Percentiles rank a stretch among this genome's conserved stretches.
Evolutionary conservation across 2,797 vertebrate species (phyloP).

Genomic region (Sebastes diaconus): DNA sequence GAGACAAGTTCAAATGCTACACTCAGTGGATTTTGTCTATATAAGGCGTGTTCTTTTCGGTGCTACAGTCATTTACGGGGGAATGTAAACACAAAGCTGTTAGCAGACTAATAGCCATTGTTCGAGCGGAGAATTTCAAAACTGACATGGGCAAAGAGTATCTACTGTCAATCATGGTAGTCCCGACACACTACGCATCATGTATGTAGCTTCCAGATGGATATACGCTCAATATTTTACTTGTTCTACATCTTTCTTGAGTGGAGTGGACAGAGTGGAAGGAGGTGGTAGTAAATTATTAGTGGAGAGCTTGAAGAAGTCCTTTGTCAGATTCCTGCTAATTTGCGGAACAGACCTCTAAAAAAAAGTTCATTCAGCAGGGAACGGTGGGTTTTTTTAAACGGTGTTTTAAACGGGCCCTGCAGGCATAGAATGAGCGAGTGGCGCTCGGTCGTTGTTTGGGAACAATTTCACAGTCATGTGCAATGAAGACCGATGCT

Average conservation of each 20-base stretch:
- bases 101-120: conserved; percentile 52
- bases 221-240: neutral
- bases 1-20: conserved; percentile 34
- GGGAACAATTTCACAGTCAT: conserved; percentile 44
- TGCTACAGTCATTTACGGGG: conserved; percentile 50
- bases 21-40: conserved; percentile 52
- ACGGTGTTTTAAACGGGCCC: neutral
- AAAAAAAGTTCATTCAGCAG: conserved; percentile 1
- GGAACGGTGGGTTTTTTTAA: neutral
- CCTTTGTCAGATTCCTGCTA: neutral
- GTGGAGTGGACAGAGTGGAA: neutral
- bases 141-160: neutral
- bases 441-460: conserved; percentile 36
- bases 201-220: neutral
- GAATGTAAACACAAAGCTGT: conserved; percentile 69
- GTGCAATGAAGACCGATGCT: conserved; percentile 27
- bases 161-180: neutral
- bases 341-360: conserved; percentile 18
- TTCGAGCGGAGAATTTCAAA: conserved; percentile 18
- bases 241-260: neutral
- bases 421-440: neutral
- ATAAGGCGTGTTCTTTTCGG: conserved; percentile 54
- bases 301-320: neutral
- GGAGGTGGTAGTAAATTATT: neutral
- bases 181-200: neutral